Percentiles rank a stretch among this genome's conserved stretches.
These are phyloP conservation scores for Decapterus maruadsi DNA, from an alignment of 2,797 vertebrate species.

Conservation along the genomic window DNA sequence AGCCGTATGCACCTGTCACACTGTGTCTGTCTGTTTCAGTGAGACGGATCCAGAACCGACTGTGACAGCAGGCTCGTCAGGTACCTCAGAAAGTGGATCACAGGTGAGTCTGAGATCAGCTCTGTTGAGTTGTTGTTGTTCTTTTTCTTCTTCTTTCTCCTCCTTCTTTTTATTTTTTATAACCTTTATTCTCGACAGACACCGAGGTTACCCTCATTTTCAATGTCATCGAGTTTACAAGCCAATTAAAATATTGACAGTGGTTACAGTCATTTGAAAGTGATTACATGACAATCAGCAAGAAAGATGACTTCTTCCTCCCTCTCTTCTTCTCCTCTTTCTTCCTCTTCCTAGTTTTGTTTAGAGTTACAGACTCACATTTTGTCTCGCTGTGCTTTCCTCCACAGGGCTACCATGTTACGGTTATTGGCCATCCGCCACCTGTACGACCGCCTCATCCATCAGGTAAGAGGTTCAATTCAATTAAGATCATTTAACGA, in stretches of 20 bases:
- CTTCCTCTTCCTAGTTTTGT: too few species aligned
- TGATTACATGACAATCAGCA: too few species aligned
- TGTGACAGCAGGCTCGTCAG: slow-evolving; percentile 43
- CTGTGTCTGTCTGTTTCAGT: slow-evolving; percentile 48
- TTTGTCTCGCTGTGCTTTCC: slow-evolving; percentile 35
- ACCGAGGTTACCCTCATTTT: too few species aligned
- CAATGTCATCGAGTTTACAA: too few species aligned
- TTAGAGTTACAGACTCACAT: background rate
- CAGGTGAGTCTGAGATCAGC: slow-evolving; percentile 56
- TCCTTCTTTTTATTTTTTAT: too few species aligned
- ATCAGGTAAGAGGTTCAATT: slow-evolving; percentile 62
- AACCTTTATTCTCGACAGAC: too few species aligned
- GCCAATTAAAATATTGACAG: too few species aligned
- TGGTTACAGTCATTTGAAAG: too few species aligned
- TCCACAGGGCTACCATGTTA: slow-evolving; percentile 90
- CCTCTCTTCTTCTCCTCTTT: too few species aligned
- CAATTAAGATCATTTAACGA: background rate
- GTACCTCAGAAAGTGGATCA: slow-evolving; percentile 53
- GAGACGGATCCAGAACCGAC: slow-evolving; percentile 64
- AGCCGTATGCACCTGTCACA: background rate
- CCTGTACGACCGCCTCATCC: slow-evolving; percentile 66
- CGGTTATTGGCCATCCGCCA: slow-evolving; percentile 88
- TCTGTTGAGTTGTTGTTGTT: background rate
- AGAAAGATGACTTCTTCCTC: too few species aligned
- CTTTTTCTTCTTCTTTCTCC: background rate